A percentile compares a stretch with the other conserved stretches of the same genome.
Evolutionary conservation across 2,113 vertebrate species (phyloP).

Genomic region (Phoenicopterus ruber): DNA sequence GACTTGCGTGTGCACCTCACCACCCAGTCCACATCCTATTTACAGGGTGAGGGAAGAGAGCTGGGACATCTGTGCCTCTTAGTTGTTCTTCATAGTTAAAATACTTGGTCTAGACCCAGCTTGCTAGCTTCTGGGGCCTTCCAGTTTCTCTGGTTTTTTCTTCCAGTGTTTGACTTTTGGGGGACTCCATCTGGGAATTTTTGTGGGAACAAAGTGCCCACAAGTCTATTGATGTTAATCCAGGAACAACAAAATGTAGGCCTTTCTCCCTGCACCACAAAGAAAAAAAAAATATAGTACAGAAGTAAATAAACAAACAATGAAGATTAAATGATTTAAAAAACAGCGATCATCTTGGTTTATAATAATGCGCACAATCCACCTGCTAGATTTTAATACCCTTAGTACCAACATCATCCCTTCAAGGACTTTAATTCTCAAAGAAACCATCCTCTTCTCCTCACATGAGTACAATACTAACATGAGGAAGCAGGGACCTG

Average conservation of each 20-base stretch:
- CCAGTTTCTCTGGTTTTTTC: not conserved
- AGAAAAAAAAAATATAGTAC: not conserved
- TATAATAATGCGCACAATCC: not conserved
- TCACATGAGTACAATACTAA: not conserved
- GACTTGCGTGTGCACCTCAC: not conserved
- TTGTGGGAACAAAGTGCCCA: not conserved
- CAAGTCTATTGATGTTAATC: not conserved
- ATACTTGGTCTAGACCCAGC: not conserved
- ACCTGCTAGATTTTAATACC: not conserved
- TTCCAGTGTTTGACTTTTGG: not conserved
- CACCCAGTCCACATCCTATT: not conserved
- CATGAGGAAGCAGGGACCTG: not conserved
- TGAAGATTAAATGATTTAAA: not conserved
- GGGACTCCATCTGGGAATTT: not conserved
- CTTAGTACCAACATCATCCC: not conserved
- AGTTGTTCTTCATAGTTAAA: not conserved
- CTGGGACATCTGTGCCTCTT: not conserved
- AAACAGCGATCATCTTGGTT: not conserved
- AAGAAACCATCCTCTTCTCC: not conserved
- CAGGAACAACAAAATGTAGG: not conserved
- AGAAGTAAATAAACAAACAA: not conserved
- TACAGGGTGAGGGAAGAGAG: not conserved
- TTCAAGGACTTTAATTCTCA: not conserved
- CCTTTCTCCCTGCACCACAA: not conserved
- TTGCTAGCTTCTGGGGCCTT: not conserved